A percentile compares a stretch with the other conserved stretches of the same genome.
Conservation (phyloP, 2,113 vertebrate species). For the Microtus ochrogaster region DNA sequence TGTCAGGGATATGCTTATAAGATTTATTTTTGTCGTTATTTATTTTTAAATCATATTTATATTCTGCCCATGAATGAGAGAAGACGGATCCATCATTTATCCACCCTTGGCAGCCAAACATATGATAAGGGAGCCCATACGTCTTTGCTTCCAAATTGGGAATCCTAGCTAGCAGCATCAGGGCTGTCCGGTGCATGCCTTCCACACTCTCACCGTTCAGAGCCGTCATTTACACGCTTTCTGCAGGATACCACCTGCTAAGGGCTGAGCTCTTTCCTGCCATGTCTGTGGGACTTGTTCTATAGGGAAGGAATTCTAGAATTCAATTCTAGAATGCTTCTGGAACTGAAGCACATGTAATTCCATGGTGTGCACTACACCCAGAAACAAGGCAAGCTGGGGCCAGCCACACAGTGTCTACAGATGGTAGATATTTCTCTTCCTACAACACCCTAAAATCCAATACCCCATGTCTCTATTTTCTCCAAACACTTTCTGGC, state of each 20-base stretch:
- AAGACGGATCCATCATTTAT: conserved; percentile 50
- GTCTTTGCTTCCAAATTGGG: conserved; percentile 37
- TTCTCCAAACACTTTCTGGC: not conserved
- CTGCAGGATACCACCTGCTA: not conserved
- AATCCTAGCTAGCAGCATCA: not conserved
- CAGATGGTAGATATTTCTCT: not conserved
- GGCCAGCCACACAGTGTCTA: not conserved
- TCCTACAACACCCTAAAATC: conserved; percentile 10
- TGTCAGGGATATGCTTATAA: conserved; percentile 54
- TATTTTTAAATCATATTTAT: conserved; percentile 75
- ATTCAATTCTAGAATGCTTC: not conserved
- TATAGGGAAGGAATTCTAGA: not conserved
- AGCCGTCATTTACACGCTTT: not conserved
- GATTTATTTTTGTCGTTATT: conserved; percentile 66
- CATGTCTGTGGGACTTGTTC: not conserved
- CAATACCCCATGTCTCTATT: not conserved
- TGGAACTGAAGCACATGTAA: not conserved
- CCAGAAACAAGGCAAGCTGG: not conserved
- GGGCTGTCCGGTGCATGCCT: not conserved
- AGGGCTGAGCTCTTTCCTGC: not conserved
- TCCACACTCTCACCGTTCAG: not conserved
- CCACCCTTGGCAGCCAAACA: conserved; percentile 28
- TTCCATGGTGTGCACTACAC: not conserved
- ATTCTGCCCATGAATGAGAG: conserved; percentile 56
- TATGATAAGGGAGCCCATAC: not conserved